Percentiles rank a stretch among this genome's conserved stretches.
Conservation (phyloP, 2,797 vertebrate species). For the Etheostoma perlongum region DNA sequence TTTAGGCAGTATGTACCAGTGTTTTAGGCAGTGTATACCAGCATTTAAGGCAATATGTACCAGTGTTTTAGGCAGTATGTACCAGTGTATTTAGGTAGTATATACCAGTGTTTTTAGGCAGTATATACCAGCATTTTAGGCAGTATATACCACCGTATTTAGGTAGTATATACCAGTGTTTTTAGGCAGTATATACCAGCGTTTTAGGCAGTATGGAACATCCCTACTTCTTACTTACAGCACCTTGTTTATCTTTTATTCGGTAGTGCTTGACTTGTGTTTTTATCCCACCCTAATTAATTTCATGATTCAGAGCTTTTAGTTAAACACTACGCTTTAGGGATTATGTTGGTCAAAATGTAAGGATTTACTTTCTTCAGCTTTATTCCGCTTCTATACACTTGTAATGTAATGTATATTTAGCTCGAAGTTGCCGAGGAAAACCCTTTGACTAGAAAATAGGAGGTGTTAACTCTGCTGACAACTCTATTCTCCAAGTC, state of each 20-base stretch:
- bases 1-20: too few relatives aligned
- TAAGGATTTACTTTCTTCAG: conserved; percentile 63
- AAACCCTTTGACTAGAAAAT: conserved; percentile 68
- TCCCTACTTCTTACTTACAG: conserved; percentile 20
- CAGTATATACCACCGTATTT: too few relatives aligned
- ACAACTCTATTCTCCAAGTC: conserved; percentile 64
- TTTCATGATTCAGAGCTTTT: conserved; percentile 73
- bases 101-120: too few relatives aligned
- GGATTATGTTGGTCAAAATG: conserved; percentile 63
- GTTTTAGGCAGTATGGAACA: too few relatives aligned
- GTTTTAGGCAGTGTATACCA: too few relatives aligned
- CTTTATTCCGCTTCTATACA: conserved; percentile 43
- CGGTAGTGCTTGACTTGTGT: conserved; percentile 56
- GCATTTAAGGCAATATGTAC: too few relatives aligned
- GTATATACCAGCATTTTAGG: too few relatives aligned
- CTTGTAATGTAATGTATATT: conserved; percentile 64
- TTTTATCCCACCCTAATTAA: conserved; percentile 71
- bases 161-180: too few relatives aligned
- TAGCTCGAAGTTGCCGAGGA: conserved; percentile 44
- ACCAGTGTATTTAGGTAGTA: too few relatives aligned
- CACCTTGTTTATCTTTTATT: conserved; percentile 55
- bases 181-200: too few relatives aligned
- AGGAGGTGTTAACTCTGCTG: conserved; percentile 69
- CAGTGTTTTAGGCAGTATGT: too few relatives aligned
- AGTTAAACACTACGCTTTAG: conserved; percentile 53